phyloP scores from a whole-genome alignment of 2,888 invertebrate genomes.

The Ferrisia virgata region DNA sequence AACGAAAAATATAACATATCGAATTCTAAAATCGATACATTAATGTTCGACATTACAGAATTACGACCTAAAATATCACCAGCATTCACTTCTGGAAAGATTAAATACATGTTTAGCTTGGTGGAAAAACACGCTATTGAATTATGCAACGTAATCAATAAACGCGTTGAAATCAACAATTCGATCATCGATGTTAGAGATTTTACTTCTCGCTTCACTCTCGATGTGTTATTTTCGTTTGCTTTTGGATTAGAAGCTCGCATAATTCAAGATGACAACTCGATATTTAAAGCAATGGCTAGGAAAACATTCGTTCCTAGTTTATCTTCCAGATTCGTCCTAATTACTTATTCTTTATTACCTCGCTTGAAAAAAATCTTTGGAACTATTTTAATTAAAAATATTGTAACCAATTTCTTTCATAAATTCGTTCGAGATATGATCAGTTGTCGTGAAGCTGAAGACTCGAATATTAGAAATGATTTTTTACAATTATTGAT shows the following conservation, averaged over 20 bases:
- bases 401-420: conserved; percentile 50
- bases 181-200: conserved; percentile 55
- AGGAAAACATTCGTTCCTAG: conserved; percentile 52
- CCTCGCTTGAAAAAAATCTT: conserved; percentile 49
- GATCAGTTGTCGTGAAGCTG: conserved; percentile 50
- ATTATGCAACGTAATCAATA: too few relatives aligned
- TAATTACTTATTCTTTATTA: conserved; percentile 47
- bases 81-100: too few relatives aligned
- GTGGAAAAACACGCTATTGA: too few relatives aligned
- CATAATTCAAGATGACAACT: conserved; percentile 53
- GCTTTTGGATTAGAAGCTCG: conserved; percentile 57
- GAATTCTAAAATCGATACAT: too few relatives aligned
- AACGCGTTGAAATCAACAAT: too few relatives aligned
- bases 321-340: conserved; percentile 50
- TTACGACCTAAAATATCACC: too few relatives aligned
- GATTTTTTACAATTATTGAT: conserved; percentile 50
- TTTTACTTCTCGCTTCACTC: conserved; percentile 55
- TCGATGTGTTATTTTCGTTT: conserved; percentile 57
- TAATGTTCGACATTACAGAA: too few relatives aligned
- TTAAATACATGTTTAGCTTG: too few relatives aligned
- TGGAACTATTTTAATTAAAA: conserved; percentile 47
- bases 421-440: conserved; percentile 50
- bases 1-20: too few relatives aligned
- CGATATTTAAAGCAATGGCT: conserved; percentile 54
- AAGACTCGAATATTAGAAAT: conserved; percentile 50